Evolutionary conservation across 2,888 invertebrate genomes (phyloP).

Genomic region (Folsomia manolachei): DNA sequence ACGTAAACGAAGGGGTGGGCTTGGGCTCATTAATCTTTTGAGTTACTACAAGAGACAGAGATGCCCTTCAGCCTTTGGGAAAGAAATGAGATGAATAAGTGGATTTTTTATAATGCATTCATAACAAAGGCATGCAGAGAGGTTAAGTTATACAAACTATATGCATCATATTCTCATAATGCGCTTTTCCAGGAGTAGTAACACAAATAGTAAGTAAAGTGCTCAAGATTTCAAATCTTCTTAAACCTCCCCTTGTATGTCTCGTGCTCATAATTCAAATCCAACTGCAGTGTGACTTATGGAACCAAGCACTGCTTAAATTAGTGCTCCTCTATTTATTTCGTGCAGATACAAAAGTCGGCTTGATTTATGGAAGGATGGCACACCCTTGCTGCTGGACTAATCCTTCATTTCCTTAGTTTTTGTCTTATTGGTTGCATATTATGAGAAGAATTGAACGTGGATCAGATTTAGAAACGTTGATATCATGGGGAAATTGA

Average conservation of each 20-base stretch:
- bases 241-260: too few relatives aligned
- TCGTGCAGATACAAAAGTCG: neutral
- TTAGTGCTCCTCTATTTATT: neutral
- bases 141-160: too few relatives aligned
- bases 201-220: neutral
- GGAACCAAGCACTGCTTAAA: neutral
- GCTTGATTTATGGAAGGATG: neutral
- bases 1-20: slow-evolving; percentile 35
- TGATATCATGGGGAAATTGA: too few relatives aligned
- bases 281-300: neutral
- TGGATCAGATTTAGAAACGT: too few relatives aligned
- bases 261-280: neutral
- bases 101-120: neutral
- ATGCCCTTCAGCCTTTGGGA: slow-evolving; percentile 16
- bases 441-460: too few relatives aligned
- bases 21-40: slow-evolving; percentile 46
- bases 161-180: neutral
- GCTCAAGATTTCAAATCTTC: neutral
- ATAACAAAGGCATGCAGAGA: too few relatives aligned
- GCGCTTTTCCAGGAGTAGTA: neutral
- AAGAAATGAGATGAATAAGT: slow-evolving; percentile 14
- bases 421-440: too few relatives aligned
- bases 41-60: slow-evolving; percentile 16
- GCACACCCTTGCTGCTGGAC: neutral
- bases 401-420: too few relatives aligned